phyloP scores from a whole-genome alignment of 2,888 invertebrate species.

The Schizotus pectinicornis region DNA sequence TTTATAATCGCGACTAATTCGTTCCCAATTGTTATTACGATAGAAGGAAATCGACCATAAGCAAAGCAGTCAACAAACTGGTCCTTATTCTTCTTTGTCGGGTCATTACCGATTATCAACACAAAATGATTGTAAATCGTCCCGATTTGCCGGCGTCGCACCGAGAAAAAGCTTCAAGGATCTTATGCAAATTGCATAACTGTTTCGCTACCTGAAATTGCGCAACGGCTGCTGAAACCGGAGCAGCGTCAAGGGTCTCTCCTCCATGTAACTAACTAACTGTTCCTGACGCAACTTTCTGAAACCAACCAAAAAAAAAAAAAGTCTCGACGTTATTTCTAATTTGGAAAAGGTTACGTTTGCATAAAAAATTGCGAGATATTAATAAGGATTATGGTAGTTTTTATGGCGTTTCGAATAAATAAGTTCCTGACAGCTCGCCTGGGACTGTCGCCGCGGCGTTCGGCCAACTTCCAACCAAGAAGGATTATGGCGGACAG shows the following conservation, averaged over 20 bases:
- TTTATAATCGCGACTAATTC: conserved; percentile 28
- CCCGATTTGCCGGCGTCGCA: too few species aligned
- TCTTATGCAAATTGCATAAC: conserved; percentile 21
- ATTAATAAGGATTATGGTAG: conserved; percentile 6
- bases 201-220: conserved; percentile 11
- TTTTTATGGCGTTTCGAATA: not conserved
- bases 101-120: not conserved
- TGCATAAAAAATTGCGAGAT: conserved; percentile 8
- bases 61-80: too few species aligned
- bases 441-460: not conserved
- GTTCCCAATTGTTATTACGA: conserved; percentile 10
- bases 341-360: conserved; percentile 3
- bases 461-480: conserved; percentile 1
- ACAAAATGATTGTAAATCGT: conserved; percentile 3
- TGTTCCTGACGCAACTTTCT: too few species aligned
- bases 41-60: conserved; percentile 5
- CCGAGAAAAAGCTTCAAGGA: conserved; percentile 16
- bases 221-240: too few species aligned
- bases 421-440: conserved; percentile 6
- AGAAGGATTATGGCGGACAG: conserved; percentile 9
- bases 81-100: too few species aligned
- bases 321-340: too few species aligned
- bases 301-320: too few species aligned
- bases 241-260: too few species aligned
- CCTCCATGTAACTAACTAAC: too few species aligned